Conservation (phyloP, 2,888 invertebrate genomes). For the Pollenia griseotomentosa region DNA sequence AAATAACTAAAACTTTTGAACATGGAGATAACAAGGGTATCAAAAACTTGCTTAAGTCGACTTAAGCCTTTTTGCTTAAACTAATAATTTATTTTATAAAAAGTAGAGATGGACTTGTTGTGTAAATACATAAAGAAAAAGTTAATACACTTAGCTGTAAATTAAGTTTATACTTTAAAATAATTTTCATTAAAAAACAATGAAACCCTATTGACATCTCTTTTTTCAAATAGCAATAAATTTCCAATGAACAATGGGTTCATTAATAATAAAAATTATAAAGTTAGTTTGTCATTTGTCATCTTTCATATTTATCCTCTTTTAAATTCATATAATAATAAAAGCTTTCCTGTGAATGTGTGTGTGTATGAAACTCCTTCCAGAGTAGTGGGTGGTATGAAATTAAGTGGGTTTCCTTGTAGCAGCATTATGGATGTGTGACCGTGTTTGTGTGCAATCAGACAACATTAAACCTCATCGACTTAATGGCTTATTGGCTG, state of each 20-base stretch:
- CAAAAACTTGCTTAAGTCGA: too few species aligned
- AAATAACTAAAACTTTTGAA: too few species aligned
- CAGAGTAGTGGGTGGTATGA: not conserved
- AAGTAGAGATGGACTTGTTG: too few species aligned
- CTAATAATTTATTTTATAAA: too few species aligned
- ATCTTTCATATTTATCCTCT: conserved; percentile 13
- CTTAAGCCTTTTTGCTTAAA: too few species aligned
- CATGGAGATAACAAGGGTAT: too few species aligned
- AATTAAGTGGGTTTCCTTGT: not conserved
- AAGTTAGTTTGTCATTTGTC: conserved; percentile 76
- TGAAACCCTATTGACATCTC: not conserved
- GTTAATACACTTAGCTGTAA: too few species aligned
- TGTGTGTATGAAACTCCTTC: too few species aligned
- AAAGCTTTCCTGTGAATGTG: not conserved
- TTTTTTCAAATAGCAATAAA: conserved; percentile 65
- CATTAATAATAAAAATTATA: conserved; percentile 77
- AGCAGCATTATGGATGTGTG: not conserved
- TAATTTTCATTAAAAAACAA: too few species aligned
- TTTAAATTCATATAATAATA: not conserved
- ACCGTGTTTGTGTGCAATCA: not conserved
- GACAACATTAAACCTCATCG: conserved; percentile 28
- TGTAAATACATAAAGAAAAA: too few species aligned
- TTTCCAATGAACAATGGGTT: conserved; percentile 66
- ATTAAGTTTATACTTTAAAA: too few species aligned
- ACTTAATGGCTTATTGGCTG: conserved; percentile 54